These are phyloP conservation scores for Microtus ochrogaster DNA, from an alignment of 2,113 vertebrate species.

Conservation along the genomic window DNA sequence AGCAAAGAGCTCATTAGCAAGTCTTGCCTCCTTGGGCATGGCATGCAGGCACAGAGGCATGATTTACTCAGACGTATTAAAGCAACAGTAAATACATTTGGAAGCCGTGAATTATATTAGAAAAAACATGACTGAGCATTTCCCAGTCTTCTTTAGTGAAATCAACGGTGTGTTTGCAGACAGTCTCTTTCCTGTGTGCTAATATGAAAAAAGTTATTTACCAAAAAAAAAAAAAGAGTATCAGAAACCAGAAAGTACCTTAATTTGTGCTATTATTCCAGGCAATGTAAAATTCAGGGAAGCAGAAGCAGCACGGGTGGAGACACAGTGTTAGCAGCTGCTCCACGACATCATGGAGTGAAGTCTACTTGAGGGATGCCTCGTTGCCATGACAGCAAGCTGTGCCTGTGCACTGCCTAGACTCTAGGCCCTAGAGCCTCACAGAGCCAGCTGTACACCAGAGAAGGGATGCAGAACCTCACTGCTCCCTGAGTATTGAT, in stretches of 20 bases:
- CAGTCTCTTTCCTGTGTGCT: conserved; percentile 66
- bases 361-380: conserved; percentile 60
- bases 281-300: conserved; percentile 65
- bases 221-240: conserved; percentile 44
- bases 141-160: conserved; percentile 73
- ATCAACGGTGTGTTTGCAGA: conserved; percentile 67
- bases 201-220: conserved; percentile 70
- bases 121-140: conserved; percentile 77
- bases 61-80: conserved; percentile 69
- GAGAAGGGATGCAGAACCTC: neutral
- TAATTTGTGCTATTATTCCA: conserved; percentile 74
- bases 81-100: conserved; percentile 73
- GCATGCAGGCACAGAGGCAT: neutral
- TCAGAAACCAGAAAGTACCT: conserved; percentile 73
- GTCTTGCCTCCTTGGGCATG: conserved; percentile 40
- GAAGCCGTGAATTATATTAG: conserved; percentile 75
- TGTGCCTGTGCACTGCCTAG: neutral
- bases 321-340: conserved; percentile 68
- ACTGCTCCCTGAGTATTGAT: neutral
- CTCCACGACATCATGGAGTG: conserved; percentile 42
- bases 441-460: neutral
- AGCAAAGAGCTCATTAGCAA: conserved; percentile 52
- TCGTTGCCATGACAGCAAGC: conserved; percentile 67
- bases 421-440: neutral
- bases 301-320: conserved; percentile 62